Evolutionary conservation across 2,888 invertebrate genomes (phyloP).

Genomic region (Atrina japonica): DNA sequence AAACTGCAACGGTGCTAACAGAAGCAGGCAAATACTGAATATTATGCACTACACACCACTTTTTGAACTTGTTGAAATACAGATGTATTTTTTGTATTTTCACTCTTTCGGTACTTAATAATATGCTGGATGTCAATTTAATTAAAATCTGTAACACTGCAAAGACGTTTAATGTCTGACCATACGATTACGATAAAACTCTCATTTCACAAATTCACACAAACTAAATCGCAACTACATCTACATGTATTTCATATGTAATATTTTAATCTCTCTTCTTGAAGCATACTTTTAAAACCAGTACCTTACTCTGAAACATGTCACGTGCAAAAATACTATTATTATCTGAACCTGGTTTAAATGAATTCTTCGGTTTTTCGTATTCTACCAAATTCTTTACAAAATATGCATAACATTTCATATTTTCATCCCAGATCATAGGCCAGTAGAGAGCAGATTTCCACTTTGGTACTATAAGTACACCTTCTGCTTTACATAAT

Average conservation of each 20-base stretch:
- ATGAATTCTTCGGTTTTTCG: no score
- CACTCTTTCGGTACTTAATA: slow-evolving; percentile 25
- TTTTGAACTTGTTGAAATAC: slow-evolving; percentile 29
- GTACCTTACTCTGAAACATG: slow-evolving; percentile 21
- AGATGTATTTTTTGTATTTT: slow-evolving; percentile 20
- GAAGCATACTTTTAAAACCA: slow-evolving; percentile 10
- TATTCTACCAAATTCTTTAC: no score
- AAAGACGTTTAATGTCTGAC: slow-evolving; percentile 6
- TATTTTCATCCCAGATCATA: slow-evolving; percentile 9
- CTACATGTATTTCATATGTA: slow-evolving; percentile 1
- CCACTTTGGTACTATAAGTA: slow-evolving; percentile 7
- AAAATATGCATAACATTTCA: no score
- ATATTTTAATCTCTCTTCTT: background rate
- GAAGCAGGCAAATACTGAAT: slow-evolving; percentile 32
- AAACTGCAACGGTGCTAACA: slow-evolving; percentile 29
- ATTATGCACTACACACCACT: slow-evolving; percentile 20
- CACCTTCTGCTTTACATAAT: background rate
- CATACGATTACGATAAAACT: background rate
- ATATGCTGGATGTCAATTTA: background rate
- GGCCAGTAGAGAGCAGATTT: slow-evolving; percentile 10
- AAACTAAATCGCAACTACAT: background rate
- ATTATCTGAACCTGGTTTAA: background rate
- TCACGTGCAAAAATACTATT: slow-evolving; percentile 6
- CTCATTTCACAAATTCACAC: background rate
- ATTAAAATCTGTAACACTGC: background rate